phyloP scores from a whole-genome alignment of 2,797 vertebrate species.

The Odontamblyopus rebecca region DNA sequence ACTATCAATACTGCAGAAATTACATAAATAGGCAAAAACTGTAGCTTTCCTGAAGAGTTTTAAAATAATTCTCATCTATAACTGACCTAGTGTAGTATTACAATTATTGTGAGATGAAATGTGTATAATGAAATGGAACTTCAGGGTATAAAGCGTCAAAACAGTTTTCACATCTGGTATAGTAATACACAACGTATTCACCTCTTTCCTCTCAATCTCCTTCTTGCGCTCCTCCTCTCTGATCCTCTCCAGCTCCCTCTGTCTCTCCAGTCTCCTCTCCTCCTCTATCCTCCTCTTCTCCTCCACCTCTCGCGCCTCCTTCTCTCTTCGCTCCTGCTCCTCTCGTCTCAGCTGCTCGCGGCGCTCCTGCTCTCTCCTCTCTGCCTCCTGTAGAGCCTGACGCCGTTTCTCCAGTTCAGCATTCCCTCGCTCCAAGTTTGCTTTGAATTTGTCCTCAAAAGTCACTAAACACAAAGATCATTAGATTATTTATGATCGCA shows the following conservation, averaged over 20 bases:
- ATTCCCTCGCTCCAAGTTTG: constrained; percentile 90
- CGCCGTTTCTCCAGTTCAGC: constrained; percentile 93
- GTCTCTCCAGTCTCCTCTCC: constrained; percentile 78
- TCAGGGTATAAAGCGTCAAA: neutral
- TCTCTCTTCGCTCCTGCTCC: constrained; percentile 83
- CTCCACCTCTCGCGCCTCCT: constrained; percentile 67
- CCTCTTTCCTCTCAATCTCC: constrained; percentile 78
- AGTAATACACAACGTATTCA: constrained; percentile 17
- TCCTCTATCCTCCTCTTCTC: constrained; percentile 82
- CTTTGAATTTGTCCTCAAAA: constrained; percentile 94
- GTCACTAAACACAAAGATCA: constrained; percentile 73
- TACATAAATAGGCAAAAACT: neutral
- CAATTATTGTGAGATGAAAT: no score
- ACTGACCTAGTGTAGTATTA: neutral
- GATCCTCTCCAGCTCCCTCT: constrained; percentile 73
- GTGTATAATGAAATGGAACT: neutral
- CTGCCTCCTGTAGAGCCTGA: constrained; percentile 84
- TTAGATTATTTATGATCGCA: neutral
- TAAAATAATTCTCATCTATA: neutral
- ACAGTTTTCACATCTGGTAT: neutral
- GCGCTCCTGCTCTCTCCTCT: constrained; percentile 86
- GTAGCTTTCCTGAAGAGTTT: no score
- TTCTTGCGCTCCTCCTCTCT: constrained; percentile 72
- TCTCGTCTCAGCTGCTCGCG: constrained; percentile 86
- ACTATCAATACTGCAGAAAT: neutral